phyloP scores from a whole-genome alignment of 2,113 vertebrate genomes.

The Capra hircus region DNA sequence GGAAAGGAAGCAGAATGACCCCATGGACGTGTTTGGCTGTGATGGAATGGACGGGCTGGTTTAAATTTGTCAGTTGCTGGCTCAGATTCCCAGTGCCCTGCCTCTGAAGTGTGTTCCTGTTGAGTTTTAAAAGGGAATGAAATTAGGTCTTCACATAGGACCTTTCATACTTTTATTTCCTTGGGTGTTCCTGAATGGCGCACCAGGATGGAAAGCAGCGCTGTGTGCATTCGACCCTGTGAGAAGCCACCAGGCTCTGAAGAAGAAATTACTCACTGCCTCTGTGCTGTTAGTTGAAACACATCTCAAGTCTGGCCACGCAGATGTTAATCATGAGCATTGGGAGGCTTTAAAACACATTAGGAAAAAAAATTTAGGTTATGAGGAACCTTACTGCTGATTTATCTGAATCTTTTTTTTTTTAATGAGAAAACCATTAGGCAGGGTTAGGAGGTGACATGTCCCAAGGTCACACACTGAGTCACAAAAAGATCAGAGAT shows the following conservation, averaged over 20 bases:
- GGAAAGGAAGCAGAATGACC: constrained; percentile 32
- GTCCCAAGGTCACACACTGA: neutral
- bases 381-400: neutral
- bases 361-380: constrained; percentile 1
- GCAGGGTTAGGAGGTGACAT: neutral
- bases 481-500: neutral
- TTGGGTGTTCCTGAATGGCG: constrained; percentile 78
- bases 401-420: neutral
- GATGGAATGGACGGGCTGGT: constrained; percentile 65
- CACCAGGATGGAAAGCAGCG: constrained; percentile 46
- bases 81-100: constrained; percentile 62
- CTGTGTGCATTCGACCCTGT: constrained; percentile 23
- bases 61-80: constrained; percentile 77
- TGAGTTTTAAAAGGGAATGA: constrained; percentile 70
- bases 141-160: constrained; percentile 62
- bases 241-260: constrained; percentile 69
- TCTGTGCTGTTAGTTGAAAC: constrained; percentile 67
- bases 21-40: constrained; percentile 29
- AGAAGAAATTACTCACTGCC: constrained; percentile 72
- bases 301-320: neutral
- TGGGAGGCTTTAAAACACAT: neutral
- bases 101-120: constrained; percentile 74
- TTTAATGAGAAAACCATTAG: neutral
- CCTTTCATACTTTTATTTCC: constrained; percentile 73
- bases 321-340: neutral